Evolutionary conservation across 2,113 vertebrate species (phyloP).

Genomic region (Etheostoma cragini): DNA sequence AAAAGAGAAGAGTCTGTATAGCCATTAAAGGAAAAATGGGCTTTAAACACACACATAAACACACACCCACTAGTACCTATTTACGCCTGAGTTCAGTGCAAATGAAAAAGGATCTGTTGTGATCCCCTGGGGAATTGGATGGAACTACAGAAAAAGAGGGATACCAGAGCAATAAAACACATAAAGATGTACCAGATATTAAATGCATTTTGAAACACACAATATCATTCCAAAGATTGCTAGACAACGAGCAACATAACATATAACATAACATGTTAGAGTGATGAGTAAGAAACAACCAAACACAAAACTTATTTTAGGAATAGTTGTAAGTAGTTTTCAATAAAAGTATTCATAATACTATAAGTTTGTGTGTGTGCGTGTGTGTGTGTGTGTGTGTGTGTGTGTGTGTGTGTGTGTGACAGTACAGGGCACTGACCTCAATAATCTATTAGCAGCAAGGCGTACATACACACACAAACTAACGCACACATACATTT

Average conservation of each 20-base stretch:
- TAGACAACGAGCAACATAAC: neutral
- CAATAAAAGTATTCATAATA: neutral
- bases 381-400: neutral
- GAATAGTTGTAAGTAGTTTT: constrained; percentile 20
- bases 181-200: constrained; percentile 29
- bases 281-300: neutral
- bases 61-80: neutral
- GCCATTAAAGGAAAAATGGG: constrained; percentile 35
- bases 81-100: constrained; percentile 27
- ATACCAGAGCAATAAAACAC: constrained; percentile 16
- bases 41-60: constrained; percentile 27
- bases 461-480: constrained; percentile 13
- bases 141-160: constrained; percentile 22
- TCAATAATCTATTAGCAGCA: constrained; percentile 61
- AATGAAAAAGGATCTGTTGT: constrained; percentile 63
- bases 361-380: neutral
- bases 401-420: neutral
- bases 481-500: neutral
- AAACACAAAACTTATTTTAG: neutral
- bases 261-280: neutral
- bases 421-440: constrained; percentile 6
- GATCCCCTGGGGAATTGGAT: constrained; percentile 54
- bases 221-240: constrained; percentile 6
- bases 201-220: constrained; percentile 36
- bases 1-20: constrained; percentile 52